A percentile compares a stretch with the other conserved stretches of the same genome.
These are phyloP conservation scores for Brachynemurus nebulosus DNA, from an alignment of 2,888 invertebrate genomes.

Conservation along the genomic window DNA sequence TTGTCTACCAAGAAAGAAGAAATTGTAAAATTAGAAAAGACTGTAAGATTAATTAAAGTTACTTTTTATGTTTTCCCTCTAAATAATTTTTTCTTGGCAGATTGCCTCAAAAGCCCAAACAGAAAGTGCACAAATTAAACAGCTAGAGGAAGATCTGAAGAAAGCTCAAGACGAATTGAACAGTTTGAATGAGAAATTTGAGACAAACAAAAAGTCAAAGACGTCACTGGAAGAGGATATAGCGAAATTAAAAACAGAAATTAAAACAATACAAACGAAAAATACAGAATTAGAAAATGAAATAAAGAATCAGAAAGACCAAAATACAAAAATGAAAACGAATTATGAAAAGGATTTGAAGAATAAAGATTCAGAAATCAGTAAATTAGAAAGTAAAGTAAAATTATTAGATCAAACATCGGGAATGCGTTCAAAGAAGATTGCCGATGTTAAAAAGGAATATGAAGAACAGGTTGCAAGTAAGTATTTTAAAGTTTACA, in stretches of 20 bases:
- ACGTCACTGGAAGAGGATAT: slow-evolving; percentile 31
- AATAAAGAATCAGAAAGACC: slow-evolving; percentile 45
- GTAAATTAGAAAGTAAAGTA: slow-evolving; percentile 59
- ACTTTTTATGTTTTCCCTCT: too few relatives aligned
- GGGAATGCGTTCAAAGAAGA: slow-evolving; percentile 44
- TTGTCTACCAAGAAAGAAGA: slow-evolving; percentile 40
- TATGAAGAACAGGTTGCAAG: slow-evolving; percentile 53
- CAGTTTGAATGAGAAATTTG: slow-evolving; percentile 10
- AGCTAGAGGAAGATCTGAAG: too few relatives aligned
- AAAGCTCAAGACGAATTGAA: background rate
- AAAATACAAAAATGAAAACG: slow-evolving; percentile 33
- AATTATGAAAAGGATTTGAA: slow-evolving; percentile 61
- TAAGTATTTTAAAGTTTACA: too few relatives aligned
- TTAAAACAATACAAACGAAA: slow-evolving; percentile 50
- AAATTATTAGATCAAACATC: slow-evolving; percentile 47
- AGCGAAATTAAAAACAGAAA: slow-evolving; percentile 49
- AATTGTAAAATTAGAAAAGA: slow-evolving; percentile 43
- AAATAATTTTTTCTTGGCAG: too few relatives aligned
- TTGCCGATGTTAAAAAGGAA: slow-evolving; percentile 48
- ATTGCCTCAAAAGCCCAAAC: too few relatives aligned
- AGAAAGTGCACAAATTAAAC: too few relatives aligned
- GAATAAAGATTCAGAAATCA: slow-evolving; percentile 63
- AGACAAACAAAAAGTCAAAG: slow-evolving; percentile 24
- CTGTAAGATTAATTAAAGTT: slow-evolving; percentile 32
- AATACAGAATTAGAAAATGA: slow-evolving; percentile 45